A percentile compares a stretch with the other conserved stretches of the same genome.
phyloP scores from a whole-genome alignment of 2,113 vertebrate genomes.

The Tringa solitaria region DNA sequence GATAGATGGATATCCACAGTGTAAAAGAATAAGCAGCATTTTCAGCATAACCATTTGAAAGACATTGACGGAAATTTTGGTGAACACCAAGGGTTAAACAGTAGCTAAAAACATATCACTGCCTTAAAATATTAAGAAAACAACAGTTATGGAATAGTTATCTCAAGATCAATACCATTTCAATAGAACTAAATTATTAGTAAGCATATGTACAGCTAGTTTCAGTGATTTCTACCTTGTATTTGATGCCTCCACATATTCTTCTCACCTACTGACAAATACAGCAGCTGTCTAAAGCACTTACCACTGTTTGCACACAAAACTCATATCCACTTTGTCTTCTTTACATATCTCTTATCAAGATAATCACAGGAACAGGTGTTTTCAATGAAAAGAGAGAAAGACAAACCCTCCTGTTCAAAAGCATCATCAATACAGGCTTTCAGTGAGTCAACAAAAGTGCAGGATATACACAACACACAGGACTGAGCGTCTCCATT shows the following conservation, averaged over 20 bases:
- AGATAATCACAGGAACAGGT: neutral
- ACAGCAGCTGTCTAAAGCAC: neutral
- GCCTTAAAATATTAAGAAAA: neutral
- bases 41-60: neutral
- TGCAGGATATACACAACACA: neutral
- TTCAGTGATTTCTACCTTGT: neutral
- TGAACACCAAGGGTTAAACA: neutral
- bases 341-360: neutral
- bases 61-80: neutral
- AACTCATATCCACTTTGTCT: neutral
- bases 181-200: neutral
- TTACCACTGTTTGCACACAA: neutral
- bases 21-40: neutral
- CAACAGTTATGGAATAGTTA: neutral
- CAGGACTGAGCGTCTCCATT: neutral
- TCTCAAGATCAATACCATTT: neutral
- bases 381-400: neutral
- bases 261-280: neutral
- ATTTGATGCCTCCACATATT: neutral
- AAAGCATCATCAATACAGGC: neutral
- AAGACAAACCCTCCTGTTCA: neutral
- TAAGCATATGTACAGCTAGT: neutral
- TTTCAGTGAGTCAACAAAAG: neutral
- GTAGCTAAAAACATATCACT: neutral
- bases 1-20: neutral